Conservation (phyloP, 1,140 invertebrate species). For the Pectinophora gossypiella region DNA sequence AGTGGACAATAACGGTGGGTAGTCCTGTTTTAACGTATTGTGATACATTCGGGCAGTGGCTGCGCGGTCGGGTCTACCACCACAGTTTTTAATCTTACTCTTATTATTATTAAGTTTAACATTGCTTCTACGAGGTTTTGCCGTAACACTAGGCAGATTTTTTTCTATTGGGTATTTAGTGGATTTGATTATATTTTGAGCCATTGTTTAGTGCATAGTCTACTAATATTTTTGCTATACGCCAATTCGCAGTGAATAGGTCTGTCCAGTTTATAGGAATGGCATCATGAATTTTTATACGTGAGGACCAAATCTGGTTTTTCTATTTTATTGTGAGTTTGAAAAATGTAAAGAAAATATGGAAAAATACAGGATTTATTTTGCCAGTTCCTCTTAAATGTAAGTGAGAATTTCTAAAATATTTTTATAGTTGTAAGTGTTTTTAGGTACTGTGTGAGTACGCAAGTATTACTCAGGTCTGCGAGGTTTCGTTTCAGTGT, state of each 20-base stretch:
- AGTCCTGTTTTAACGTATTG: slow-evolving; percentile 45
- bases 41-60: slow-evolving; percentile 50
- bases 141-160: slow-evolving; percentile 39
- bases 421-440: slow-evolving; percentile 71
- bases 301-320: slow-evolving; percentile 63
- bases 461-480: slow-evolving; percentile 52
- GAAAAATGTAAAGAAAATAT: slow-evolving; percentile 25
- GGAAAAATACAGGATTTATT: slow-evolving; percentile 69
- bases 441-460: slow-evolving; percentile 50
- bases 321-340: slow-evolving; percentile 42
- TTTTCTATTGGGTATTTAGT: slow-evolving; percentile 63
- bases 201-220: slow-evolving; percentile 58
- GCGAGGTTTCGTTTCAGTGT: slow-evolving; percentile 22
- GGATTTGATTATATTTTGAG: slow-evolving; percentile 61
- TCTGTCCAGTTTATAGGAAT: slow-evolving; percentile 66
- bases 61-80: slow-evolving; percentile 34
- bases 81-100: slow-evolving; percentile 43
- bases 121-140: slow-evolving; percentile 55
- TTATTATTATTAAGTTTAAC: slow-evolving; percentile 61
- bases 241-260: slow-evolving; percentile 40
- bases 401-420: slow-evolving; percentile 74
- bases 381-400: slow-evolving; percentile 73
- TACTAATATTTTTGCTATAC: slow-evolving; percentile 72
- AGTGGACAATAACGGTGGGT: slow-evolving; percentile 65
- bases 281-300: slow-evolving; percentile 66